These are phyloP conservation scores for Lasioglossum baleicum DNA, from an alignment of 1,140 invertebrate genomes.

Conservation along the genomic window DNA sequence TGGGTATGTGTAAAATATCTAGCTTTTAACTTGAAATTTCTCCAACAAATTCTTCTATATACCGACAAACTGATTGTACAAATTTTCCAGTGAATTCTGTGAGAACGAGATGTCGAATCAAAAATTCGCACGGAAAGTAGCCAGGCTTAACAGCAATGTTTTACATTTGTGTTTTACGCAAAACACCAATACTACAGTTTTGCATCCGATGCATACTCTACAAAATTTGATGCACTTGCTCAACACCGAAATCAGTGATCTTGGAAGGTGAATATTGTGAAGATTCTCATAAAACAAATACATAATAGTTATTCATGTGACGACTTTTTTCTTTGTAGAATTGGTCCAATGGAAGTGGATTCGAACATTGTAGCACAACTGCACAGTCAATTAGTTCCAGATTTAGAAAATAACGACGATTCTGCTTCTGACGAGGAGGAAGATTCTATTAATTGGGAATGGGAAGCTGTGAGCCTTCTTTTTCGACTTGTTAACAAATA, in stretches of 20 bases:
- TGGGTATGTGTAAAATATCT: constrained; percentile 79
- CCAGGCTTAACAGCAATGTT: constrained; percentile 90
- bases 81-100: constrained; percentile 86
- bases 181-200: constrained; percentile 83
- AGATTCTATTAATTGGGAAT: constrained; percentile 83
- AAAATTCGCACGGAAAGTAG: constrained; percentile 87
- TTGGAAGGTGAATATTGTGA: constrained; percentile 83
- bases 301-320: constrained; percentile 22
- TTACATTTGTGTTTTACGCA: constrained; percentile 91
- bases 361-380: constrained; percentile 79
- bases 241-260: constrained; percentile 83
- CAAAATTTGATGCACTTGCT: constrained; percentile 88
- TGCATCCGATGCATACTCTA: constrained; percentile 86
- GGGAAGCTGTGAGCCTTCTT: constrained; percentile 83
- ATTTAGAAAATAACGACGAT: constrained; percentile 83
- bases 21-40: constrained; percentile 8
- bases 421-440: constrained; percentile 85
- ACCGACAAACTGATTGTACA: neutral
- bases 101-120: constrained; percentile 84
- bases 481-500: neutral
- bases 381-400: constrained; percentile 82
- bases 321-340: constrained; percentile 69
- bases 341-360: constrained; percentile 82
- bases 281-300: constrained; percentile 25
- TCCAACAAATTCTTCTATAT: neutral